Conservation (phyloP, 2,113 vertebrate genomes). For the Caranx melampygus region DNA sequence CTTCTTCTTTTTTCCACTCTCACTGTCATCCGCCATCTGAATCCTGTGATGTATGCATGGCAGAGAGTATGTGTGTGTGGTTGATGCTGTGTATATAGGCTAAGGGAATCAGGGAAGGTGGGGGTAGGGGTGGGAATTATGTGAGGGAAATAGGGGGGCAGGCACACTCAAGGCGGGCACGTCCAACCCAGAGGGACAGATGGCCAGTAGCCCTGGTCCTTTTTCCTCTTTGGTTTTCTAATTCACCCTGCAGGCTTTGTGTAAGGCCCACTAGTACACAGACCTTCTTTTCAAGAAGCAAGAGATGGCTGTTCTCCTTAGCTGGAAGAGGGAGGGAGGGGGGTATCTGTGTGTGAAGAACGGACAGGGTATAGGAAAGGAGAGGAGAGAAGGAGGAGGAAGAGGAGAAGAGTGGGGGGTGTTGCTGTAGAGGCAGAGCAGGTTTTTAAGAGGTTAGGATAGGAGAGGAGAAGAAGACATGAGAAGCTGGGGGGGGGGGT, state of each 20-base stretch:
- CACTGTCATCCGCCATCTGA: conserved; percentile 59
- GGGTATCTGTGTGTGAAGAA: conserved; percentile 61
- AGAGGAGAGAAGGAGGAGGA: conserved; percentile 68
- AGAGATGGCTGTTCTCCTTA: conserved; percentile 79
- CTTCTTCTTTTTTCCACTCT: conserved; percentile 40
- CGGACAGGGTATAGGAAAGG: conserved; percentile 73
- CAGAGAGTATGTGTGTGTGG: conserved; percentile 47
- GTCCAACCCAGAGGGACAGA: conserved; percentile 89
- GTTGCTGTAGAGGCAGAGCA: conserved; percentile 61
- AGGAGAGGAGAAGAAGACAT: conserved; percentile 69
- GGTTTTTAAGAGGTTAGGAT: conserved; percentile 70
- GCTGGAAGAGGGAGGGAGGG: conserved; percentile 36
- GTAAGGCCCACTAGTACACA: conserved; percentile 86
- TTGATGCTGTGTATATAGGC: conserved; percentile 80
- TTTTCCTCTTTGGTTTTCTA: conserved; percentile 82
- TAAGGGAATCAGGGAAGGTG: conserved; percentile 75
- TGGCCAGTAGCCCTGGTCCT: conserved; percentile 86
- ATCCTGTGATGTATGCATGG: conserved; percentile 73
- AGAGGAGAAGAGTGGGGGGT: conserved; percentile 57
- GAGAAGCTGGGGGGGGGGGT: conserved; percentile 66
- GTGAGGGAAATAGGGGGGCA: conserved; percentile 64
- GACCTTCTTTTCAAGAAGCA: conserved; percentile 80
- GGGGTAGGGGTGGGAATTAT: conserved; percentile 79
- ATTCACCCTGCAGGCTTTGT: conserved; percentile 88
- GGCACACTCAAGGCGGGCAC: conserved; percentile 72